These are phyloP conservation scores for Hedychridium roseum DNA, from an alignment of 2,888 invertebrate species.

Conservation along the genomic window DNA sequence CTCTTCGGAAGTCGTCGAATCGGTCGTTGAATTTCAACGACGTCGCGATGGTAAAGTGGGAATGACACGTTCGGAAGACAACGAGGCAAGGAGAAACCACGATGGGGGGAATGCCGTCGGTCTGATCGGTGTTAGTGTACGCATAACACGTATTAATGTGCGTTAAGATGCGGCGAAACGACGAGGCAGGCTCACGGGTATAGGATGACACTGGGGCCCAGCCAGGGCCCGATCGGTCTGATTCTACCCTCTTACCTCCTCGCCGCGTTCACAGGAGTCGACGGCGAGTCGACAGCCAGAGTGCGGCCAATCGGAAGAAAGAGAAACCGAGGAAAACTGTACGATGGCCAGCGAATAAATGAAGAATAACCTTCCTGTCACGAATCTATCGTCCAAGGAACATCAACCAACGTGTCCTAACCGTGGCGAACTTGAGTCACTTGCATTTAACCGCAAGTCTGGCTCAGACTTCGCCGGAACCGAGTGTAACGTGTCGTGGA, in stretches of 20 bases:
- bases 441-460: no score
- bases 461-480: no score
- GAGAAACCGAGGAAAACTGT: no score
- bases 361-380: no score
- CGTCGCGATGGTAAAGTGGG: background rate
- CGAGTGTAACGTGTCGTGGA: no score
- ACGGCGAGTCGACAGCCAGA: no score
- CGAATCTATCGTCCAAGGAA: no score
- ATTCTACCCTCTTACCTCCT: conserved; percentile 13
- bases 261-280: conserved; percentile 4
- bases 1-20: no score
- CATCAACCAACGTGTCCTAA: no score
- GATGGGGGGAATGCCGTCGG: conserved; percentile 31
- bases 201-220: conserved; percentile 55
- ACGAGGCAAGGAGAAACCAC: conserved; percentile 28
- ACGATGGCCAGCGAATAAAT: no score
- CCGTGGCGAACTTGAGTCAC: no score
- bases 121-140: conserved; percentile 34
- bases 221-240: conserved; percentile 23
- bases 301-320: no score
- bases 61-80: background rate
- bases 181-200: conserved; percentile 55
- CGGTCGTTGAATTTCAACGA: background rate
- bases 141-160: conserved; percentile 52
- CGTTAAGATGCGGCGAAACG: conserved; percentile 51